phyloP scores from a whole-genome alignment of 2,888 invertebrate species.

The Oasisia sp. region DNA sequence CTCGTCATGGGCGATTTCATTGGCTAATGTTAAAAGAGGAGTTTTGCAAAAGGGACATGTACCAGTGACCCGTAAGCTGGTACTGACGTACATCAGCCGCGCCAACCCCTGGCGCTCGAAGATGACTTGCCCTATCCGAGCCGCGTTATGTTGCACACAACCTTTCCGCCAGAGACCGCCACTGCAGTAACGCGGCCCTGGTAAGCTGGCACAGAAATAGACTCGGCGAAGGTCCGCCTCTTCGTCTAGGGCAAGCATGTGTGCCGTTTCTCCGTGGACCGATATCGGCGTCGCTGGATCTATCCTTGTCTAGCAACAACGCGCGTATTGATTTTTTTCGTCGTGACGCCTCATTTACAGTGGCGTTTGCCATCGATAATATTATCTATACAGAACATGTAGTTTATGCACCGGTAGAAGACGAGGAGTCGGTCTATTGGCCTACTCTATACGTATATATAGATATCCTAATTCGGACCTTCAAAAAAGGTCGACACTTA shows the following conservation, averaged over 20 bases:
- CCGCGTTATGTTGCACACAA: background rate
- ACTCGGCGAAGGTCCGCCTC: no score
- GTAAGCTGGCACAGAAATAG: no score
- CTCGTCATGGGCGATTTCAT: no score
- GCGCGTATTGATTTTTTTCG: background rate
- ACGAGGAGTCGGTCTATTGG: no score
- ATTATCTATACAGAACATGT: background rate
- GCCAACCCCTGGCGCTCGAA: no score
- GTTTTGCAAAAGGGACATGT: no score
- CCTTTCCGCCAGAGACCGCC: background rate
- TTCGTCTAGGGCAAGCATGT: background rate
- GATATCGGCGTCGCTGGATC: background rate
- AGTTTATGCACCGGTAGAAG: background rate
- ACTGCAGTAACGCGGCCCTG: background rate
- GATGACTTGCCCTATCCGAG: background rate
- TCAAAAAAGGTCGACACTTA: no score
- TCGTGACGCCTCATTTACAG: background rate
- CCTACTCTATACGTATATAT: no score
- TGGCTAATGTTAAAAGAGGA: no score
- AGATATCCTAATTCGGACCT: no score
- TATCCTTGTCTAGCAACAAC: background rate
- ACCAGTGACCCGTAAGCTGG: no score
- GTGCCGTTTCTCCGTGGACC: background rate
- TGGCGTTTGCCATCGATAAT: background rate
- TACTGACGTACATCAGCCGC: no score